Base-by-base conservation (phyloP, 2,113 vertebrate genomes). In the Arvicanthis niloticus region DNA sequence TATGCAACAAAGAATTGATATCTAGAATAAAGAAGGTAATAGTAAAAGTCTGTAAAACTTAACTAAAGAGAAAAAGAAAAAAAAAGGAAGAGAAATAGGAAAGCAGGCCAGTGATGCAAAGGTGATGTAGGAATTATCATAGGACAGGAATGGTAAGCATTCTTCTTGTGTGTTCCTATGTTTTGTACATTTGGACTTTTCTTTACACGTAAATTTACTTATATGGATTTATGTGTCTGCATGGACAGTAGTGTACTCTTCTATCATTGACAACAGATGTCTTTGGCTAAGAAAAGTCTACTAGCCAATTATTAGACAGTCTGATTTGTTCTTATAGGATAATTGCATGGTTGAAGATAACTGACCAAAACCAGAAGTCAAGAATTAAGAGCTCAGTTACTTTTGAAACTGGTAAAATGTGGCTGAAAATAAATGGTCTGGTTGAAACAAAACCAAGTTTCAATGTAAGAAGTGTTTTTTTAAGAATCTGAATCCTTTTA, bases 231-330 rank as follows among this genome's bases (percentile, higher is more conserved):
- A 21, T 34, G 1, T 86, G 56, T 81, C 72, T 45, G 2, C 7
- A n/a, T 42, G 26, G 37, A 76, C 19, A 51, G 29, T 81, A 19
- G 4, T 51, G 40, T 31, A 45, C 7, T 65, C 58, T 80, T 56
- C n/a, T 60, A 11, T n/a, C 31, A 53, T 37, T 62, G 16, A 70
- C 13, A 77, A 29, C 45, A 51, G 37, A 51, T 40, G 22, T 11
- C 56, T 60, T 72, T 15, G 29, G n/a, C 7, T 11, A 53, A 73
- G n/a, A 70, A 42, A 65, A 88, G 22, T 42, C 48, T 40, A 45
- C 1, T 11, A 8, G 26, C 8, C n/a, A 72, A 5, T 58, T 60
- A 53, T 81, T 4, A 7, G 1, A 2, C 0, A 7, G 3, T 9
- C 82, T 84, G 37, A 58, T 37, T 93, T 62, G n/a, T 48, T 51